phyloP scores from a whole-genome alignment of 2,797 vertebrate genomes.

The Avahi laniger region DNA sequence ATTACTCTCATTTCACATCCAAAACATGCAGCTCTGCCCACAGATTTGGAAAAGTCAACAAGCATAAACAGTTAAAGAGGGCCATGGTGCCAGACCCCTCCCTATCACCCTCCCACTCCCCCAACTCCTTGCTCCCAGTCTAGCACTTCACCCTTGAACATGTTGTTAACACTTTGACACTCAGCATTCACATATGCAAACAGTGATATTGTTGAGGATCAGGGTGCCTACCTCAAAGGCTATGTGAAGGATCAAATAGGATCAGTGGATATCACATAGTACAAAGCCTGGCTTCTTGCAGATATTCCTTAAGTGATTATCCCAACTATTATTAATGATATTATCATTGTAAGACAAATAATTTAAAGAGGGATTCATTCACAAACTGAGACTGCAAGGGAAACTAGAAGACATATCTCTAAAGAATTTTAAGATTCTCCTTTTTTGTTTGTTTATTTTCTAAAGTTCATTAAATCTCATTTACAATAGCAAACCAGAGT shows the following conservation, averaged over 20 bases:
- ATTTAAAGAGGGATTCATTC: not conserved
- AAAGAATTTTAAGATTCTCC: not conserved
- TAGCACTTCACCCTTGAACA: not conserved
- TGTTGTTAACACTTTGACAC: not conserved
- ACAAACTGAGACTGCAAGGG: not conserved
- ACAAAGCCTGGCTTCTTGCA: not conserved
- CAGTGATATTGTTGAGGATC: not conserved
- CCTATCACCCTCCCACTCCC: no score
- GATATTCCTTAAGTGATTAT: not conserved
- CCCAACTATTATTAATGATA: not conserved
- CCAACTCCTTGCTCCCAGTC: no score
- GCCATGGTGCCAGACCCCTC: fast-evolving
- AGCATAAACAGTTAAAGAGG: no score
- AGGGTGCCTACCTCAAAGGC: not conserved
- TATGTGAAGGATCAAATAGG: not conserved
- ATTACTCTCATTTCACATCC: not conserved
- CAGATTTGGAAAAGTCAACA: not conserved
- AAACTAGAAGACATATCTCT: not conserved
- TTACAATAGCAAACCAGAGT: not conserved
- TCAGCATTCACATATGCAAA: not conserved
- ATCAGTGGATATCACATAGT: not conserved
- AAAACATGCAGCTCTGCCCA: not conserved
- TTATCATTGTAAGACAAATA: not conserved
- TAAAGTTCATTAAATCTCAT: constrained; percentile 42
- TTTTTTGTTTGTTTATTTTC: not conserved